Evolutionary conservation across 1,140 invertebrate genomes (phyloP), one percentile per base, ranked within the genome.

Genomic region (Apis florea): DNA sequence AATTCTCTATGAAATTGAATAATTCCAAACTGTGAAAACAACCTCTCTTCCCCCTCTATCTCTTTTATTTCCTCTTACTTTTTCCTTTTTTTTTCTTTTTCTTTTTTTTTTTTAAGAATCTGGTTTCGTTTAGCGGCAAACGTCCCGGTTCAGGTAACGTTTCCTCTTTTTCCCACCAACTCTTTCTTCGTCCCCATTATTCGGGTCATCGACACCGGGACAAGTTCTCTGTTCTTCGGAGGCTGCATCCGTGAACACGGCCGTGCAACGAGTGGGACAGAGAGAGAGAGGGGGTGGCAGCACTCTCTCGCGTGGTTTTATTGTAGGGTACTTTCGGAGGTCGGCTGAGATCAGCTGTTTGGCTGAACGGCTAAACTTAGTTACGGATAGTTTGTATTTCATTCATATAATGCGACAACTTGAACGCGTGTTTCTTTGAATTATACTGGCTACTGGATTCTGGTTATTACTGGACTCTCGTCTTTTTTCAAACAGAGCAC

Each of bases 301-400:
- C 56, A 71, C 24, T 63, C 76, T 63, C 63, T 13, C 71, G 79
- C 79, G 79, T 80, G 79, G 53, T 82, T 82, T 82, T 82, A 77
- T 82, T 77, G 79, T 56, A 67, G 63, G 31, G 80, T 70, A 82
- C 73, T 69, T 82, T 82, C 80, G 58, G 66, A 82, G 80, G 74
- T 77, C 80, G 74, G 31, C 15, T 11, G 26, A 21, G 80, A 82
- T 82, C 80, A 82, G 80, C 80, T 82, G 80, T 82, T 77, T 49
- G 66, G 5, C 73, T 51, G 74, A 70, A 70, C 54, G 63, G 80
- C 74, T 82, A 82, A 82, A 82, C 80, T 77, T 82, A 77, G 74
- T 82, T 82, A 63, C 74, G 73, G 67, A 70, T 77, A 82, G 73
- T 77, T 82, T 70, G 80, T 77, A 77, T 82, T 82, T 77, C 80